Conservation (phyloP, 2,797 vertebrate species). For the Melanitta fusca region DNA sequence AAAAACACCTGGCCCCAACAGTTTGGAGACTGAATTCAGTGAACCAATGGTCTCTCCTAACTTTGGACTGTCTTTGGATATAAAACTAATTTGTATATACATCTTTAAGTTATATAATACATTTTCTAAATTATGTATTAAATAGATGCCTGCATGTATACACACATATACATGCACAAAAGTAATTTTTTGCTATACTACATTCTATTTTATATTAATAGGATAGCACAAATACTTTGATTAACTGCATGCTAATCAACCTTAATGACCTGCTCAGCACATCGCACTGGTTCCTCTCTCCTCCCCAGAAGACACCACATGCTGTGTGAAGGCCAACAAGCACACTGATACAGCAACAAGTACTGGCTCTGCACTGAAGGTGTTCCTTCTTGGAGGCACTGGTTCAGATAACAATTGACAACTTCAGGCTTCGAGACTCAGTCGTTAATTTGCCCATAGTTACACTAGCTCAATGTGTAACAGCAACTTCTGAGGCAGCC, state of each 20-base stretch:
- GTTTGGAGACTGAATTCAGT: background rate
- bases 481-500: background rate
- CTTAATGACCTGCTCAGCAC: background rate
- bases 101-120: background rate
- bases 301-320: background rate
- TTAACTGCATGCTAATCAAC: background rate
- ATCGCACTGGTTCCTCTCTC: background rate
- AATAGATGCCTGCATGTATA: background rate
- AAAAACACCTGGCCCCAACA: background rate
- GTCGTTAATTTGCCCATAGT: background rate
- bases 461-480: background rate
- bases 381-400: background rate
- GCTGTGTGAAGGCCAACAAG: background rate
- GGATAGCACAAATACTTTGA: background rate
- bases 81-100: background rate
- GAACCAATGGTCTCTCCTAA: background rate
- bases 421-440: background rate
- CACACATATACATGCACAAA: background rate
- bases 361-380: background rate
- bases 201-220: background rate
- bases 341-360: background rate
- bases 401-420: background rate
- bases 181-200: background rate
- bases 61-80: background rate
- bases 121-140: background rate